Evolutionary conservation across 2,888 invertebrate species (phyloP).

Genomic region (Camponotus fellah): DNA sequence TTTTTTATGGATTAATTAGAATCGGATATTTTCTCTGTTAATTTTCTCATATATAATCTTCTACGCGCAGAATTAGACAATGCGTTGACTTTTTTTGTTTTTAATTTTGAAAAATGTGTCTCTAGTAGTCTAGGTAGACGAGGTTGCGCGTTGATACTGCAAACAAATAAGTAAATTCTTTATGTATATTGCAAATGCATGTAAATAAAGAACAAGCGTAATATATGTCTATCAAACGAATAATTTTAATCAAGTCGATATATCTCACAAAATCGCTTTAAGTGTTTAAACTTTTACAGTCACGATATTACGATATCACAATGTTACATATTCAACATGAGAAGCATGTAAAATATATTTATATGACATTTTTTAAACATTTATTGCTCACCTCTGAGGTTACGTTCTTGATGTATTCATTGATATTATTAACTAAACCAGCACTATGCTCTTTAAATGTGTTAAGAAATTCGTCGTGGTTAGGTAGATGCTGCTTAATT

Average conservation of each 20-base stretch:
- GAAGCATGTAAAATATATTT: neutral
- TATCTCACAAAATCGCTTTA: neutral
- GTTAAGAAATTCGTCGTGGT: conserved; percentile 76
- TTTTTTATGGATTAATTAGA: neutral
- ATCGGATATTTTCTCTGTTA: neutral
- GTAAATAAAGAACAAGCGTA: neutral
- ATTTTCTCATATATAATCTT: neutral
- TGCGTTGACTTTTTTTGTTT: conserved; percentile 2
- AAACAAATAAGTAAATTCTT: conserved; percentile 24
- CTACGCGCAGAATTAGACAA: neutral
- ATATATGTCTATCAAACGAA: neutral
- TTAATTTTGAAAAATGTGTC: conserved; percentile 11
- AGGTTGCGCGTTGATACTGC: neutral
- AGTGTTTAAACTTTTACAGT: neutral
- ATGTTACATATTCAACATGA: neutral
- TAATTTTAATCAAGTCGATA: neutral
- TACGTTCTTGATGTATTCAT: conserved; percentile 75
- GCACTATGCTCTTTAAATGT: conserved; percentile 78
- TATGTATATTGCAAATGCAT: neutral
- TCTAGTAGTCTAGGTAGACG: conserved; percentile 18
- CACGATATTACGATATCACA: neutral
- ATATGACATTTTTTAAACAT: neutral
- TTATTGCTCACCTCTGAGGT: conserved; percentile 78
- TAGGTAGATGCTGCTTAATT: conserved; percentile 77
- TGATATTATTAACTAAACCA: conserved; percentile 76